phyloP scores from a whole-genome alignment of 2,797 vertebrate species.

The Sebastes minor region DNA sequence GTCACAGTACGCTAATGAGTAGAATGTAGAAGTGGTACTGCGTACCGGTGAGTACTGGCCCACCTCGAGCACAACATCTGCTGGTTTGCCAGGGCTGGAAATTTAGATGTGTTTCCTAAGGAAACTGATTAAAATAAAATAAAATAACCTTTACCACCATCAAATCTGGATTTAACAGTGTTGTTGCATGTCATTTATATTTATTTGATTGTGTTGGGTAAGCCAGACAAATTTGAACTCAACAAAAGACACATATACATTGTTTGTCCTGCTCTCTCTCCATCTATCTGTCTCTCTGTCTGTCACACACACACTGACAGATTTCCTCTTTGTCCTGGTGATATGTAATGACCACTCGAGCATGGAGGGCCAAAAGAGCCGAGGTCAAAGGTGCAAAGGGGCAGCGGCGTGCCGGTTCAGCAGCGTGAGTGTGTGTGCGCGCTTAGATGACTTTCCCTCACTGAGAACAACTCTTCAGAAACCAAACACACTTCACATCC shows the following conservation, averaged over 20 bases:
- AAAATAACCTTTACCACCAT: not conserved
- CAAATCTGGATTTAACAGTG: not conserved
- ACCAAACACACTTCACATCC: not conserved
- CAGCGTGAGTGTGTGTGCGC: not conserved
- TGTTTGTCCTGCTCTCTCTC: not conserved
- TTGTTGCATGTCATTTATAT: not conserved
- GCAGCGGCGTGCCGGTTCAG: not conserved
- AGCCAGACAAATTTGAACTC: not conserved
- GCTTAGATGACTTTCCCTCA: not conserved
- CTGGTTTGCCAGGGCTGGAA: not conserved
- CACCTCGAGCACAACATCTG: too few relatives aligned
- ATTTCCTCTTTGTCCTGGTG: constrained; percentile 39
- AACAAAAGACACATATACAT: not conserved
- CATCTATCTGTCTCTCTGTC: too few relatives aligned
- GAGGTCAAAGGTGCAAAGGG: constrained; percentile 51
- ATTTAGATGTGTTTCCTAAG: not conserved
- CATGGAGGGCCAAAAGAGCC: constrained; percentile 32
- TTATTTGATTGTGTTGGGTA: not conserved
- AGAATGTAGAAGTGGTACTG: too few relatives aligned
- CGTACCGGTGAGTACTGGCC: too few relatives aligned
- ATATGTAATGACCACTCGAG: constrained; percentile 56
- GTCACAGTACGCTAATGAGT: too few relatives aligned
- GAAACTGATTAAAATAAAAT: not conserved
- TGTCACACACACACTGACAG: not conserved
- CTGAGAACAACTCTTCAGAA: not conserved